phyloP scores from a whole-genome alignment of 1,140 invertebrate genomes.

The Rhopalosiphum maidis region DNA sequence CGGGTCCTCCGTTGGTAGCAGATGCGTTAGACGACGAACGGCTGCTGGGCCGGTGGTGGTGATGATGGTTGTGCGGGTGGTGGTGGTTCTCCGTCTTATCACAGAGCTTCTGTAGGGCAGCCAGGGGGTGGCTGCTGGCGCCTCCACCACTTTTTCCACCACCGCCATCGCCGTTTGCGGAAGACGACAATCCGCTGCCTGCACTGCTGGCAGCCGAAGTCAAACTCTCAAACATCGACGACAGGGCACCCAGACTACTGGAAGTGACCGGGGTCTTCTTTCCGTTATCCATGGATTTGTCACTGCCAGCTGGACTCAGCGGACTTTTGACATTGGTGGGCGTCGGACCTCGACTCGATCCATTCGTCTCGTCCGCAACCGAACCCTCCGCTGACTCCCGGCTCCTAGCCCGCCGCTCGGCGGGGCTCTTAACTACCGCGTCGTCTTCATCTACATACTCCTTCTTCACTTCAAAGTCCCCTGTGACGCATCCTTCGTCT shows the following conservation, averaged over 20 bases:
- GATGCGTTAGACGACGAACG: slow-evolving; percentile 42
- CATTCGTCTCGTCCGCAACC: slow-evolving; percentile 15
- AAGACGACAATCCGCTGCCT: slow-evolving; percentile 62
- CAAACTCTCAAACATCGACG: slow-evolving; percentile 88
- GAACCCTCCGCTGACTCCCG: slow-evolving; percentile 60
- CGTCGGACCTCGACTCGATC: slow-evolving; percentile 64
- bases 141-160: slow-evolving; percentile 66
- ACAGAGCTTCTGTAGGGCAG: slow-evolving; percentile 91
- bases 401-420: slow-evolving; percentile 61
- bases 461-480: slow-evolving; percentile 56
- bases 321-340: slow-evolving; percentile 65
- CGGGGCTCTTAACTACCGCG: slow-evolving; percentile 60
- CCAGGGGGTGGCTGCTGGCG: slow-evolving; percentile 83
- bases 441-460: slow-evolving; percentile 58
- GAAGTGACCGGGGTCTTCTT: slow-evolving; percentile 74
- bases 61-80: slow-evolving; percentile 64
- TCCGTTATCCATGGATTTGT: slow-evolving; percentile 74
- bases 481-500: neutral
- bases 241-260: slow-evolving; percentile 82
- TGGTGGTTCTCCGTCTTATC: slow-evolving; percentile 87
- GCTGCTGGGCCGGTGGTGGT: slow-evolving; percentile 43
- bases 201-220: slow-evolving; percentile 65
- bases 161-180: slow-evolving; percentile 64
- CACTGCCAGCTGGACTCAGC: slow-evolving; percentile 74
- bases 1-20: slow-evolving; percentile 57